Evolutionary conservation across 2,888 invertebrate genomes (phyloP).

Genomic region (Hydraecia micacea): DNA sequence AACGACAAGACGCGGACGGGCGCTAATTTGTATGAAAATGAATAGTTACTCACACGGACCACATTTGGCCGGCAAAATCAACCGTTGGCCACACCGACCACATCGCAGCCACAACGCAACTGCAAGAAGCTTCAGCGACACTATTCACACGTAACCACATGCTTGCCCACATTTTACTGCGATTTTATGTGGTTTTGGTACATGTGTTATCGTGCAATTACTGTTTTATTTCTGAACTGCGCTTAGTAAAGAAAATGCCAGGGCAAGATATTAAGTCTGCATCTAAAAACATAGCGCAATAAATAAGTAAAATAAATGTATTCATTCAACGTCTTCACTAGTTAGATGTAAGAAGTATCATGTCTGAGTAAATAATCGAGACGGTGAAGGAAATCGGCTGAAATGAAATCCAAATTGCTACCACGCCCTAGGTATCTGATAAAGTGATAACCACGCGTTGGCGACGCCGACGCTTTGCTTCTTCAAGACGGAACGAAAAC

Average conservation of each 20-base stretch:
- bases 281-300: background rate
- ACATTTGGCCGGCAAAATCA: background rate
- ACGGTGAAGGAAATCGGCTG: constrained; percentile 8
- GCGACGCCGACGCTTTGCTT: background rate
- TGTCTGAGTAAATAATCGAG: constrained; percentile 10
- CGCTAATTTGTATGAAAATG: too few relatives aligned
- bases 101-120: background rate
- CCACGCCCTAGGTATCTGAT: background rate
- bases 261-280: background rate
- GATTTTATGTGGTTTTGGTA: background rate
- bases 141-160: background rate
- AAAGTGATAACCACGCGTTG: background rate
- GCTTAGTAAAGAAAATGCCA: background rate
- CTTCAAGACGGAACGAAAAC: background rate
- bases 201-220: background rate
- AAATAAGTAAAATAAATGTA: background rate
- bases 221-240: background rate
- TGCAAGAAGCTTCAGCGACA: background rate
- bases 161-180: background rate
- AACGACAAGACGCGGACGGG: too few relatives aligned
- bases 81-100: background rate
- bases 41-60: background rate
- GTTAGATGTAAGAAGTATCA: background rate
- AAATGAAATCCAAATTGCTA: constrained; percentile 33
- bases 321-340: background rate